Base-by-base conservation (phyloP, 1,140 invertebrate genomes). In the Halyomorpha halys region DNA sequence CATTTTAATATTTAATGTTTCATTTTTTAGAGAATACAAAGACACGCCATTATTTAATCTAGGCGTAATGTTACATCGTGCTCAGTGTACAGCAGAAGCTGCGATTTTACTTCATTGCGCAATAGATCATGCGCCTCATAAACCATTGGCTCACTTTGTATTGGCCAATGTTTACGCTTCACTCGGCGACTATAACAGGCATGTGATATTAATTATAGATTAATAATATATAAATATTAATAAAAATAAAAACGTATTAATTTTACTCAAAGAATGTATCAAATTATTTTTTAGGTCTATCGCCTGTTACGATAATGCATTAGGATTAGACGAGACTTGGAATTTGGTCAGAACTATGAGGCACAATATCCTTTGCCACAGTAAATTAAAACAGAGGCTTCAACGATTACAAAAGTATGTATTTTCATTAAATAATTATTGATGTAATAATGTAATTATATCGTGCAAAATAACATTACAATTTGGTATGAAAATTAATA, bases 41-140 rank as follows among this genome's bases (percentile, higher is more conserved):
- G 88, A 91, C 74, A 83, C 93, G 66, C 82, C 90, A 3, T 75
- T 93, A 59, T 78, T 91, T 19, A 90, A 85, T 70, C 74, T 92
- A 68, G 90, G 87, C n/a, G 87, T 87, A 53, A 83, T 93, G 70
- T 77, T 94, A 8, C 89, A 91, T 69, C 81, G 86, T 44, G 81
- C 84, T 59, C 82, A 82, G 59, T 78, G 82, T 67, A 82, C 83
- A 14, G 82, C 83, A 66, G 90, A 94, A 75, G 90, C 90, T 11
- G 84, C 87, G 15, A 82, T 89, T 64, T 77, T 94, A 59, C 77
- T 93, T 0, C 84, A 86, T 69, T 83, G 86, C 30, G 89, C 91
- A 0, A 80, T 91, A 27, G 88, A 91, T 71, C 84, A 91, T 71
- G 83, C 85, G 13, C 84, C 85, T 11, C 75, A 79, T 34, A 81